phyloP scores from a whole-genome alignment of 2,797 vertebrate species.

The Tympanoctomys barrerae region DNA sequence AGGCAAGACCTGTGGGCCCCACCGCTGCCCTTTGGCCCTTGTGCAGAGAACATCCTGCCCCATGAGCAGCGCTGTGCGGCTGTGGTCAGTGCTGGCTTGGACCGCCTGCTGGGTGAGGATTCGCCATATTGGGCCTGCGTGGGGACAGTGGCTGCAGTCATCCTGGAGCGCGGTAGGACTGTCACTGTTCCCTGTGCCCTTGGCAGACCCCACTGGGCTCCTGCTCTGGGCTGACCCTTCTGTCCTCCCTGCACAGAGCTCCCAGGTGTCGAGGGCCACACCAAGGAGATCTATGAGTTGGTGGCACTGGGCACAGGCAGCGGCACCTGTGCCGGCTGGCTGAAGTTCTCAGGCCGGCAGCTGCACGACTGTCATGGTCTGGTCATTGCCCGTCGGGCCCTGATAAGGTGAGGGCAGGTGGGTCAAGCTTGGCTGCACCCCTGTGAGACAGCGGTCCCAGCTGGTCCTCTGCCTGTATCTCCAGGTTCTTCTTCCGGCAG shows the following conservation, averaged over 20 bases:
- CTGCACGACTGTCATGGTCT: constrained; percentile 84
- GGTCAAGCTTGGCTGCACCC: fast-evolving
- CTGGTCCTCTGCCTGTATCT: not conserved
- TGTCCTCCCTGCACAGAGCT: constrained; percentile 74
- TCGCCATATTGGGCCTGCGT: constrained; percentile 70
- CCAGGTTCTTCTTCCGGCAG: constrained; percentile 87
- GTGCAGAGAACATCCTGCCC: constrained; percentile 74
- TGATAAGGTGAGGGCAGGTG: constrained; percentile 81
- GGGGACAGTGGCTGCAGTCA: constrained; percentile 81
- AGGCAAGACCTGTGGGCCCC: not conserved
- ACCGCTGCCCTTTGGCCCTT: not conserved
- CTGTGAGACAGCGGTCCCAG: fast-evolving
- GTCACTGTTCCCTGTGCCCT: not conserved
- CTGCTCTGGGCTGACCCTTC: not conserved
- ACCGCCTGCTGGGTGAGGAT: constrained; percentile 61
- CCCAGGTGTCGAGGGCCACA: not conserved
- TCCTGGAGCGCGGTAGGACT: constrained; percentile 84
- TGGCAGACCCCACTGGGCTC: fast-evolving
- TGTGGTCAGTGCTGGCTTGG: constrained; percentile 75
- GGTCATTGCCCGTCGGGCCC: constrained; percentile 83
- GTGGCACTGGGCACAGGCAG: constrained; percentile 85
- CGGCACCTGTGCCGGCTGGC: constrained; percentile 73
- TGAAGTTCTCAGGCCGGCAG: constrained; percentile 82
- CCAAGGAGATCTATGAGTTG: constrained; percentile 83
- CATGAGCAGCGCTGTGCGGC: constrained; percentile 84